Evolutionary conservation across 2,113 vertebrate genomes (phyloP).

Genomic region (Heteronetta atricapilla): DNA sequence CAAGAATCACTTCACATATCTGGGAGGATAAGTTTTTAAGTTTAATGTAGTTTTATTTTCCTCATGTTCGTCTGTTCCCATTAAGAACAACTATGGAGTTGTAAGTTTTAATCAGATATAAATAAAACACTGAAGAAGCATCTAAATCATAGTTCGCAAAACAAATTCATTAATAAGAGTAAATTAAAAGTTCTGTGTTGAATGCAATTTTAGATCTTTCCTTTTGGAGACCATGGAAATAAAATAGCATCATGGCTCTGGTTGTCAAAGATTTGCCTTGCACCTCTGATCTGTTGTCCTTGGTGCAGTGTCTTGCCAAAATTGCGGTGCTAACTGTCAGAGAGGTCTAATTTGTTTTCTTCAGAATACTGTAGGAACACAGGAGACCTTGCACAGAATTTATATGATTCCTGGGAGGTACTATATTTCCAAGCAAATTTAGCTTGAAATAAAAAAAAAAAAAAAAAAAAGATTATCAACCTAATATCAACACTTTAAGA

Average conservation of each 20-base stretch:
- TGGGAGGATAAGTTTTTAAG: background rate
- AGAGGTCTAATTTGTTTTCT: background rate
- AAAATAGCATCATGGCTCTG: background rate
- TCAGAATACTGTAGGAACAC: background rate
- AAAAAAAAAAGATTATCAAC: background rate
- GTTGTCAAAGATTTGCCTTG: background rate
- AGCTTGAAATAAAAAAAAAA: background rate
- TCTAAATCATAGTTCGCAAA: background rate
- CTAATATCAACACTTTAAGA: background rate
- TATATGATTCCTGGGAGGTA: background rate
- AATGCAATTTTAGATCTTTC: background rate
- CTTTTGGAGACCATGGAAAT: background rate
- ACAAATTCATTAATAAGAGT: background rate
- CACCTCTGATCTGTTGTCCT: rapidly evolving
- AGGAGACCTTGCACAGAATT: background rate
- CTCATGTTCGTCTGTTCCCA: background rate
- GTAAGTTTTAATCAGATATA: background rate
- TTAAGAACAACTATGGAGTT: background rate
- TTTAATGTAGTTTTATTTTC: background rate
- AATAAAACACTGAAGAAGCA: background rate
- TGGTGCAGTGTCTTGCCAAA: background rate
- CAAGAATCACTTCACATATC: background rate
- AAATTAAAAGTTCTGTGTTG: background rate
- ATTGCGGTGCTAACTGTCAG: background rate
- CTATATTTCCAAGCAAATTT: background rate